Conservation (phyloP, 2,113 vertebrate genomes). For the Triplophysa siluroides region DNA sequence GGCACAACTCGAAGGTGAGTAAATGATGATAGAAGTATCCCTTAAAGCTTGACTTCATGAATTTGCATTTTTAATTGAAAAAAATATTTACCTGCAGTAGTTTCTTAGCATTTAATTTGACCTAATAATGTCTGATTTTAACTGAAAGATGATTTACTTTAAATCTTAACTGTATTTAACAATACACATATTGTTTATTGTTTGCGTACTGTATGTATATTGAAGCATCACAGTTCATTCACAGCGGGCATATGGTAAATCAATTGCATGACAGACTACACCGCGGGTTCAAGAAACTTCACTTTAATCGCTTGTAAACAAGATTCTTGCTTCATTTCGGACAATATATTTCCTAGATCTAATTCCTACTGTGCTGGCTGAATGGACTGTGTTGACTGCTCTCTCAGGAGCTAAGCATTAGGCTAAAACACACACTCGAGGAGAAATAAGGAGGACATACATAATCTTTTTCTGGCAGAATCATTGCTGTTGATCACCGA, state of each 20-base stretch:
- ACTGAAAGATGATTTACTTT: too few relatives aligned
- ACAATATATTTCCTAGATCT: slow-evolving; percentile 14
- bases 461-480: slow-evolving; percentile 33
- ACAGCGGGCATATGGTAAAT: too few relatives aligned
- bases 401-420: slow-evolving; percentile 37
- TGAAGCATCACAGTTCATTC: too few relatives aligned
- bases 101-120: background rate
- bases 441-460: slow-evolving; percentile 15
- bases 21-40: too few relatives aligned
- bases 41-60: too few relatives aligned
- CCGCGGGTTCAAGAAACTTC: background rate
- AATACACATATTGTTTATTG: too few relatives aligned
- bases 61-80: too few relatives aligned
- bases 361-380: slow-evolving; percentile 32
- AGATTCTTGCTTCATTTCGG: background rate
- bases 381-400: slow-evolving; percentile 43
- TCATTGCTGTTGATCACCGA: slow-evolving; percentile 35
- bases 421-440: slow-evolving; percentile 34
- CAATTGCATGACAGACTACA: background rate
- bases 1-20: too few relatives aligned
- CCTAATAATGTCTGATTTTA: background rate
- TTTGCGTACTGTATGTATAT: too few relatives aligned
- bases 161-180: too few relatives aligned
- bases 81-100: too few relatives aligned
- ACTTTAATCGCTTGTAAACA: background rate